Evolutionary conservation across 2,113 vertebrate genomes (phyloP), one percentile per base, ranked within the genome.

Genomic region (Corythaixoides concolor): DNA sequence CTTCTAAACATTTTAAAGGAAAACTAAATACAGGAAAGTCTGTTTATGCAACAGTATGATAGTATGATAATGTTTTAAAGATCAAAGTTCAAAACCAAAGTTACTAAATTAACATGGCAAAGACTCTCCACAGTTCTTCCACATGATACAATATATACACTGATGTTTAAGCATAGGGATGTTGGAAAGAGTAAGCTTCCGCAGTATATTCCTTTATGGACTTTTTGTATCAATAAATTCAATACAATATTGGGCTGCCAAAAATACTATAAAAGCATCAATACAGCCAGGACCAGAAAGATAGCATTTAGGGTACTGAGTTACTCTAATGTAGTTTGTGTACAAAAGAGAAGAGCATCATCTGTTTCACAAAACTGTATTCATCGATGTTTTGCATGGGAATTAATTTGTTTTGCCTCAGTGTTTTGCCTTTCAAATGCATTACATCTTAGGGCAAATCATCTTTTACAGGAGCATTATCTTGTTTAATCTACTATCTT

Each of bases 371-470:
- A 87, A 39, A 92, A 86, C 12, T 62, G 37, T 50, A 56, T 68
- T 80, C 41, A 75, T 16, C 3, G 0, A 55, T 66, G 50, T n/a
- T 93, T 68, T 66, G 52, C 39, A 55, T 22, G 45, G 87, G 39
- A 96, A 85, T 28, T 30, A 27, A 70, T 66, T 85, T 70, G 69
- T 53, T 90, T 89, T 88, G 81, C 62, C 43, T 77, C 18, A 28
- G 13, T 77, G 24, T 82, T 93, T 85, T 95, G 79, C 35, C 68
- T 90, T 92, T 90, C 87, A 87, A 87, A 79, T 85, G 8, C 30
- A 83, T 72, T 69, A 58, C 3, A 0, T 27, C 64, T 72, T 72
- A 89, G 8, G 16, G n/a, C 3, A 93, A 90, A 78, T 87, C 24
- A 62, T 43, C 43, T 75, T 93, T 75, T 72, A 49, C 12, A 62